Percentiles rank a stretch among this genome's conserved stretches.
Evolutionary conservation across 2,113 vertebrate genomes (phyloP).

Genomic region (Myxocyprinus asiaticus): DNA sequence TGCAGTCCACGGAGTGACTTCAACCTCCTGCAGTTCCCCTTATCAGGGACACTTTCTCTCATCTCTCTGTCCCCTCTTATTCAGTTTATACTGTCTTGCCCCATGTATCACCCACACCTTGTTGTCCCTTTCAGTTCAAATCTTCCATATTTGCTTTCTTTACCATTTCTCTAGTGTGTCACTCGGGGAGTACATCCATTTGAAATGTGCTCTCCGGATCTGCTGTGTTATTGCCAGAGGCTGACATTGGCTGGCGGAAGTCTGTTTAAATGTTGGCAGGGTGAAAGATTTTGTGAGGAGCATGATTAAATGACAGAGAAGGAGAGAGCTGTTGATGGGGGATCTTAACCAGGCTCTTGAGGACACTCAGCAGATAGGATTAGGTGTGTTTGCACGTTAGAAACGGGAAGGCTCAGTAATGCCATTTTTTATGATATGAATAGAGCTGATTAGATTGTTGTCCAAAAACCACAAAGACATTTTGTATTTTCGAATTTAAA

Average conservation of each 20-base stretch:
- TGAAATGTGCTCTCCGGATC: constrained; percentile 41
- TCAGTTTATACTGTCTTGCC: constrained; percentile 6
- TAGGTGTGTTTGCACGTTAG: neutral
- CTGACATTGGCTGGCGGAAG: constrained; percentile 43
- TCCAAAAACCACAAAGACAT: too few species aligned
- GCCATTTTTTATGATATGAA: too few species aligned
- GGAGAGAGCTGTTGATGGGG: constrained; percentile 41
- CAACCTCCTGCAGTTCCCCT: neutral
- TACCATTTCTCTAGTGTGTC: constrained; percentile 5
- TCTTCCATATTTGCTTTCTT: constrained; percentile 31
- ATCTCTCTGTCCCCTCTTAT: neutral
- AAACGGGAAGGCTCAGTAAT: too few species aligned
- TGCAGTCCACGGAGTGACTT: constrained; percentile 10
- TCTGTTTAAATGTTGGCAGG: constrained; percentile 63
- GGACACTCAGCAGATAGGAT: constrained; percentile 29
- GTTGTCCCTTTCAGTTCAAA: constrained; percentile 54
- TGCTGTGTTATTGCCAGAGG: constrained; percentile 58
- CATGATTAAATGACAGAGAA: constrained; percentile 60
- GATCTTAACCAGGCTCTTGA: constrained; percentile 42
- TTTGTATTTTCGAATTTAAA: too few species aligned
- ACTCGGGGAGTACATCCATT: constrained; percentile 10
- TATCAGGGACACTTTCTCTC: neutral
- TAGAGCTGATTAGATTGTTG: too few species aligned
- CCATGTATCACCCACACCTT: constrained; percentile 45
- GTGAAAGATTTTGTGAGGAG: constrained; percentile 58